These are phyloP conservation scores for Lasioglossum pauxillum DNA, from an alignment of 2,888 invertebrate species.

Conservation along the genomic window DNA sequence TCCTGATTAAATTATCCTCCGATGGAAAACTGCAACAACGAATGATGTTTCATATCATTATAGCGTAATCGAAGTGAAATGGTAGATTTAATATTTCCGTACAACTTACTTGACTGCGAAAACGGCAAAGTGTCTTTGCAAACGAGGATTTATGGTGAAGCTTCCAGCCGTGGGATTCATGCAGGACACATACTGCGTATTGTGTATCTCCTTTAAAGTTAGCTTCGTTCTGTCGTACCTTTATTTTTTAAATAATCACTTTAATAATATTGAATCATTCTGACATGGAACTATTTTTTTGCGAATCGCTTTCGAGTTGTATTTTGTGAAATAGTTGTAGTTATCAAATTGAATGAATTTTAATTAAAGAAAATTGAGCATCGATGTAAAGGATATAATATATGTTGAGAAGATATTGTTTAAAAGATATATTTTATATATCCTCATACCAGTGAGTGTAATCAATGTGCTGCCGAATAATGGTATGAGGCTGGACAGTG, in stretches of 20 bases:
- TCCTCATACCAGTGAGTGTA: slow-evolving; percentile 93
- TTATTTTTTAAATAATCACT: background rate
- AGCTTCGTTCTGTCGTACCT: slow-evolving; percentile 95
- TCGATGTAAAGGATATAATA: background rate
- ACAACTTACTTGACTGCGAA: slow-evolving; percentile 90
- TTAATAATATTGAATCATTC: background rate
- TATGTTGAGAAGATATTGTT: background rate
- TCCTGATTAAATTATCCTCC: slow-evolving; percentile 91
- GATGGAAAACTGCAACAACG: slow-evolving; percentile 90
- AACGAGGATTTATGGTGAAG: slow-evolving; percentile 95
- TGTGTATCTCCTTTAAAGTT: slow-evolving; percentile 94
- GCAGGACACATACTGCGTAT: slow-evolving; percentile 96
- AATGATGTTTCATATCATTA: too few species aligned
- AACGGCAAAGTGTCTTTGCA: slow-evolving; percentile 95
- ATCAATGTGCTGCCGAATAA: slow-evolving; percentile 96
- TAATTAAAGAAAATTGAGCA: background rate
- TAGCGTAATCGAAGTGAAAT: background rate
- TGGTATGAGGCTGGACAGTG: slow-evolving; percentile 97
- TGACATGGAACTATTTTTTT: background rate
- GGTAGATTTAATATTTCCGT: background rate
- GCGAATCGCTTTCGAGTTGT: background rate
- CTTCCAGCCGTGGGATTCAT: slow-evolving; percentile 99
- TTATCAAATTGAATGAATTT: background rate
- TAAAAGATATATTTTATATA: background rate
- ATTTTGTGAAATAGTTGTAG: background rate